Conservation (phyloP, 2,113 vertebrate species). For the Phocoena phocoena region DNA sequence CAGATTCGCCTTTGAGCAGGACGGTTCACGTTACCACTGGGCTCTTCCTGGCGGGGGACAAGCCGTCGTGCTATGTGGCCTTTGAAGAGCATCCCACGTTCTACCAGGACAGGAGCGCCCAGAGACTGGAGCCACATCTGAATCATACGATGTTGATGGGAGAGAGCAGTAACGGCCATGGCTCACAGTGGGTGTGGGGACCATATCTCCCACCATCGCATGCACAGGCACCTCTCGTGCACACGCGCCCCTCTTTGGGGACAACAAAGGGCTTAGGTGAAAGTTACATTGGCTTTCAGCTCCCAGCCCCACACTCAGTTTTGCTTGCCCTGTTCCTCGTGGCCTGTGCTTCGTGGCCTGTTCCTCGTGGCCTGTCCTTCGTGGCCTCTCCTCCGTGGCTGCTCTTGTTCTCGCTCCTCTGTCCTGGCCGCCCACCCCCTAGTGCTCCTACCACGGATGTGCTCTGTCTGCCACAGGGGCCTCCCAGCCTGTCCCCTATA, state of each 20-base stretch:
- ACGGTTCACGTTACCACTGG: not conserved
- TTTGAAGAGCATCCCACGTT: not conserved
- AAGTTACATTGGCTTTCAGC: not conserved
- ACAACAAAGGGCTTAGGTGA: not conserved
- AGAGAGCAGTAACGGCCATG: accelerated
- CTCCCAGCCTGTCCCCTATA: not conserved
- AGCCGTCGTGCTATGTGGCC: not conserved
- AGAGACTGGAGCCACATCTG: accelerated
- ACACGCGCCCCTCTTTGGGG: not conserved
- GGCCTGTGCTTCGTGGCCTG: not conserved
- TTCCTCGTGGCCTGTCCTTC: too few species aligned
- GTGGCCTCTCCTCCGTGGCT: not conserved
- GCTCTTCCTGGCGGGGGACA: not conserved
- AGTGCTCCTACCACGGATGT: too few species aligned
- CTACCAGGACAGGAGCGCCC: not conserved
- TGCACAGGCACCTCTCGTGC: accelerated
- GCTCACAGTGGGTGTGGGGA: accelerated
- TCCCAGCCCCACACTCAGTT: not conserved
- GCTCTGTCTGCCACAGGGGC: not conserved
- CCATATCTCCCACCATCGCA: not conserved
- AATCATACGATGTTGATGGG: too few species aligned
- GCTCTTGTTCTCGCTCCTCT: not conserved
- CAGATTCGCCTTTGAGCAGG: not conserved
- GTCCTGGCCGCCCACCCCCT: not conserved
- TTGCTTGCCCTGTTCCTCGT: not conserved